Evolutionary conservation across 2,113 vertebrate genomes (phyloP).

Genomic region (Thamnaconus septentrionalis): DNA sequence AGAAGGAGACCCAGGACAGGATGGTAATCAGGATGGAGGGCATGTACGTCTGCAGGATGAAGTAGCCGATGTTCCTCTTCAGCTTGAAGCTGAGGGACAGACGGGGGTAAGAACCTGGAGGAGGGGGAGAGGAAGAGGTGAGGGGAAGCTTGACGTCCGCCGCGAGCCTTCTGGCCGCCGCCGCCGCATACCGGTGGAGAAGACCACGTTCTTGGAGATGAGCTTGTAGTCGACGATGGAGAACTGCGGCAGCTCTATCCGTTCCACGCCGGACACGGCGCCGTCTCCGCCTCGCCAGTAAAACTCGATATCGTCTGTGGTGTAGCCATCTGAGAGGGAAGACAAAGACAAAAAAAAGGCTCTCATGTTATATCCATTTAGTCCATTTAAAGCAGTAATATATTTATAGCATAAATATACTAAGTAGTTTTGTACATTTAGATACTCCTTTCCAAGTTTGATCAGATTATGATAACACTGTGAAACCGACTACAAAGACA

Average conservation of each 20-base stretch:
- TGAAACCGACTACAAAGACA: too few species aligned
- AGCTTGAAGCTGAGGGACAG: slow-evolving; percentile 99
- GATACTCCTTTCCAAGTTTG: too few species aligned
- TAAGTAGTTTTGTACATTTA: too few species aligned
- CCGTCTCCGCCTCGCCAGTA: slow-evolving; percentile 96
- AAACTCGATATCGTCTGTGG: slow-evolving; percentile 98
- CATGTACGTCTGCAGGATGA: slow-evolving; percentile 99
- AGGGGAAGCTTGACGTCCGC: slow-evolving; percentile 38
- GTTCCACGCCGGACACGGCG: slow-evolving; percentile 93
- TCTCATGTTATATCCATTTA: too few species aligned
- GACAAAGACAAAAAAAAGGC: neutral
- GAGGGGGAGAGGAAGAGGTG: slow-evolving; percentile 44
- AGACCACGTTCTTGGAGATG: slow-evolving; percentile 97
- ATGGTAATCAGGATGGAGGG: slow-evolving; percentile 99
- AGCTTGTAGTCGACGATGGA: slow-evolving; percentile 98
- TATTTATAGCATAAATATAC: too few species aligned
- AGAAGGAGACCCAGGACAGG: slow-evolving; percentile 99
- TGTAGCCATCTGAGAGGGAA: slow-evolving; percentile 89
- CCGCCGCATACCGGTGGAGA: slow-evolving; percentile 88
- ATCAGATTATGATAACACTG: too few species aligned
- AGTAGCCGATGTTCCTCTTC: slow-evolving; percentile 99
- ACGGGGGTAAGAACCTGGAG: slow-evolving; percentile 92
- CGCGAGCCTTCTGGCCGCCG: too few species aligned
- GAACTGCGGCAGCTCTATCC: slow-evolving; percentile 97
- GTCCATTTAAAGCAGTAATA: too few species aligned